Percentiles rank a stretch among this genome's conserved stretches.
Evolutionary conservation across 2,113 vertebrate species (phyloP).

Genomic region (Petrocephalus microphthalmus): DNA sequence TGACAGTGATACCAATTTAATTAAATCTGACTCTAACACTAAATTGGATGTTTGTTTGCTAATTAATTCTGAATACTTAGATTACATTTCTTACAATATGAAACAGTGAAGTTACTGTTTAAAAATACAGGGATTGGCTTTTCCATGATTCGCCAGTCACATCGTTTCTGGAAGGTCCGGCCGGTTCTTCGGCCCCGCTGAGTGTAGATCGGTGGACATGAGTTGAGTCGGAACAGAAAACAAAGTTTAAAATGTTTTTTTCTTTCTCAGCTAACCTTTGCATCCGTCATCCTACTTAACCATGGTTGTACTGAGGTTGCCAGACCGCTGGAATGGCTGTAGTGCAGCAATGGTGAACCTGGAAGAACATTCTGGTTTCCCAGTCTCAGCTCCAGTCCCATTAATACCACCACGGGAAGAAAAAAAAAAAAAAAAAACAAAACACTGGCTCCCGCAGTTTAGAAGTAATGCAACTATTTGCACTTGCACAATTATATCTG

Average conservation of each 20-base stretch:
- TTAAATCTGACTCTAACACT: slow-evolving; percentile 30
- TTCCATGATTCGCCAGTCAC: slow-evolving; percentile 23
- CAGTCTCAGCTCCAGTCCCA: slow-evolving; percentile 14
- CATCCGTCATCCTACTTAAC: neutral
- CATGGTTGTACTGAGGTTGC: neutral
- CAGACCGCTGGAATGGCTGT: neutral
- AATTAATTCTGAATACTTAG: slow-evolving; percentile 21
- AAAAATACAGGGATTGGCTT: slow-evolving; percentile 26
- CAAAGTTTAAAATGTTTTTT: neutral
- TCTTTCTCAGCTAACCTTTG: neutral
- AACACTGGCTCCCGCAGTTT: slow-evolving; percentile 30
- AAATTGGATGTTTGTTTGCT: slow-evolving; percentile 32
- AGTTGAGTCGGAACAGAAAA: no score
- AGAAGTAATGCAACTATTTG: slow-evolving; percentile 41
- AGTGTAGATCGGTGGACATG: neutral
- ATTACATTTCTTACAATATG: slow-evolving; percentile 25
- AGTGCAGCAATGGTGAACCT: neutral
- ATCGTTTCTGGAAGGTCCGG: slow-evolving; percentile 10
- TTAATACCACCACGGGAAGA: slow-evolving; percentile 14
- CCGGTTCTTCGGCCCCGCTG: neutral
- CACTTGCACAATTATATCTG: slow-evolving; percentile 38
- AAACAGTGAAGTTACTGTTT: slow-evolving; percentile 19
- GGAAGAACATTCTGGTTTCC: slow-evolving; percentile 8
- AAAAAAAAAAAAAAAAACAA: neutral
- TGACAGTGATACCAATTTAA: slow-evolving; percentile 39